Base-by-base conservation (phyloP, 30 jellyfish, hydroid and myxozoan species). In the Hydra vulgaris region DNA sequence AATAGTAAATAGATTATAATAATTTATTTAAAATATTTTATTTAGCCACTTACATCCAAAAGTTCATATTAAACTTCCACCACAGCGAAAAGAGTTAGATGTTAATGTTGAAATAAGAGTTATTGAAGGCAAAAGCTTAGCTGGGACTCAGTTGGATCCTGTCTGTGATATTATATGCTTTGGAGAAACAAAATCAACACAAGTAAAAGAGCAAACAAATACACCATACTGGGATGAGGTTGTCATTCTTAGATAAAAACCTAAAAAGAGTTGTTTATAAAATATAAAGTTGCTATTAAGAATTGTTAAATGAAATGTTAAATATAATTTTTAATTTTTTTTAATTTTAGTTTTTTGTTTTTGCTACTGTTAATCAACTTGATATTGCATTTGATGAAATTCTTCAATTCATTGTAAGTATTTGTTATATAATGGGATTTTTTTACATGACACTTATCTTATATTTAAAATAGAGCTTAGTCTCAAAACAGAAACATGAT, bases 151-250 rank as follows among this genome's bases (percentile, higher is more conserved):
- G 53, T 56, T 78, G 19, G 85, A 78, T 66, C 85, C 85, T 78
- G 79, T 78, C 12, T 53, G 79, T 1, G 85, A 78, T 78, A 56
- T 56, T 8, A 23, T 20, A 27, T 78, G 85, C 3, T 78, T 78
- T 56, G 85, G 79, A 18, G 85, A 78, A 55, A 78, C 40, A 52
- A 78, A 78, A 23, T 53, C 66, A 18, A 53, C 85, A 16, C 79
- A 78, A 78, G 8, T 40, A 22, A 53, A 56, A 53, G 85, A 78
- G n/a, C 85, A 78, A 23, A 78, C 85, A 55, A 78, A 78, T 66
- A 78, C 26, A 1, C 85, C 85, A 16, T 78, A 23, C 25, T 78
- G 85, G 85, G 85, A 78, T 78, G 85, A 78, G 96, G 98, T 92
- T 71, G 40, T 19, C 20, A 4, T 15, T 21, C 18, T 55, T 40